Base-by-base conservation (phyloP, 37 sponge, comb jelly and placozoan species). In the Lycopodina hypogea region DNA sequence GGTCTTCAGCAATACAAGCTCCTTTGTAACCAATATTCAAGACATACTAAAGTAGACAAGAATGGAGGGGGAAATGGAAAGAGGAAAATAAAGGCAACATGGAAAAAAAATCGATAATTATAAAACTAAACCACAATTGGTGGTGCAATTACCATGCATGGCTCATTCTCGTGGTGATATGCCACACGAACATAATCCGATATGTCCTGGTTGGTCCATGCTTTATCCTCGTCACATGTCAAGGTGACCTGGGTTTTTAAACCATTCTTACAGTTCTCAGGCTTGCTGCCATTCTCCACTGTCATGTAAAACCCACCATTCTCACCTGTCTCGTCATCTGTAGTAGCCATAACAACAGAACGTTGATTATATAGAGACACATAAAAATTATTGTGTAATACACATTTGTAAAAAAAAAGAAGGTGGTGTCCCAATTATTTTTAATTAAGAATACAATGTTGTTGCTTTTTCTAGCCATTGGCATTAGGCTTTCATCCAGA, bases 241-340 rank as follows among this genome's bases (percentile, higher is more conserved):
- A 81, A 32, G 38, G 72, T 72, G 65, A 81, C 37, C 33, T 60
- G 36, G 2, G 74, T 81, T 0, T 30, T 37, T 18, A 81, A 14
- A 0, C 74, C 74, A 73, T 48, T 23, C n/a, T 40, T 62, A 53
- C 65, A 58, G 29, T 34, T 39, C 17, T 53, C 42, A 26, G 81
- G 81, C 8, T 58, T 39, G 72, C 58, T 69, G 11, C 82, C 82
- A 51, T 72, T 71, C 12, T n/a, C 26, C 1, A 50, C 45, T 0
- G 21, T 34, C 72, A 81, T 23, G 64, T 81, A 72, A 41, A 81
- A 81, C 2, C 82, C 82, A 59, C 41, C 74, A 2, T 28, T 30
- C 9, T 32, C 45, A 21, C 11, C 45, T 21, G 66, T 67, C 45
- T 45, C 79, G 38, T 79, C 79, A 64, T 29, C 19, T 8, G 22